Conservation (phyloP, 35 echinoderm and acorn worm species). For the Stichopus chloronotus region DNA sequence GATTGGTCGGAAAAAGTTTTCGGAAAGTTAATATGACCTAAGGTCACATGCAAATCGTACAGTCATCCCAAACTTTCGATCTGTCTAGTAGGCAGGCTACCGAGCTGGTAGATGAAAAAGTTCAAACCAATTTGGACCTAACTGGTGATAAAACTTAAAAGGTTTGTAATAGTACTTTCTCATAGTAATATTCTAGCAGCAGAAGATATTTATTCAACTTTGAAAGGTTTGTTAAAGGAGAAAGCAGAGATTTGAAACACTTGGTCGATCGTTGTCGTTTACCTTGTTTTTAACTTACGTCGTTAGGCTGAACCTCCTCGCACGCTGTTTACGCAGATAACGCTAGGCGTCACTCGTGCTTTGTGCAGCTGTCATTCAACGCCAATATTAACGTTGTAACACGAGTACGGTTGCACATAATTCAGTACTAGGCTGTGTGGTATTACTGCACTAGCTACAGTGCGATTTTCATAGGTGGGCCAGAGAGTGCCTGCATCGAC, state of each 20-base stretch:
- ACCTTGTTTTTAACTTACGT: not conserved
- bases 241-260: not conserved
- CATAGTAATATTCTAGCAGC: not conserved
- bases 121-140: not conserved
- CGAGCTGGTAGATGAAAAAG: constrained; percentile 11
- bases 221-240: not conserved
- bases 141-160: not conserved
- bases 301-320: not conserved
- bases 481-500: no score
- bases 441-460: no score
- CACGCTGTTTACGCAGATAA: not conserved
- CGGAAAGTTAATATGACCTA: constrained; percentile 58
- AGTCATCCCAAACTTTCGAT: constrained; percentile 50
- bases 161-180: not conserved
- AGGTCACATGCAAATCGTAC: constrained; percentile 51
- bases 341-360: constrained; percentile 50
- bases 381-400: no score
- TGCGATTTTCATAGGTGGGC: no score
- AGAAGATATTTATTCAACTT: not conserved
- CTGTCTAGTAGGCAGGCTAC: not conserved
- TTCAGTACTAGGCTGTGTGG: no score
- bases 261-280: not conserved
- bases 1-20: constrained; percentile 64
- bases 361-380: not conserved
- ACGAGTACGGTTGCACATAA: no score